Base-by-base conservation (phyloP, 2,888 invertebrate species). In the Stenodera caucasica region DNA sequence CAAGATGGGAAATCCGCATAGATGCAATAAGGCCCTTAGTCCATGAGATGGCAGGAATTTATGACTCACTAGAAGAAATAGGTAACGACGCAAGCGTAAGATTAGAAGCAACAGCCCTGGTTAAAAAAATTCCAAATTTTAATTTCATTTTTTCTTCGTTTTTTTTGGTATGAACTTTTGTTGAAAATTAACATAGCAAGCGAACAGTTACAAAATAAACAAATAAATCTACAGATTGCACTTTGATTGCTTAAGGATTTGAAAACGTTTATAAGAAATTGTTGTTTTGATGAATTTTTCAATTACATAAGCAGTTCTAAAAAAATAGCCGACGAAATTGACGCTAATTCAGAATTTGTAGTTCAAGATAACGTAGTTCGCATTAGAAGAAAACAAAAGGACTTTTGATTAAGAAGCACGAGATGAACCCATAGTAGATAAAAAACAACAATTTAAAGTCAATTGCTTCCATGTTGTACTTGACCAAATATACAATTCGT, bases 161-260 rank as follows among this genome's bases (percentile, higher is more conserved):
- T 53, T n/a, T 51, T 67, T 15, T 67, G 65, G 62, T 67, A 37
- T 51, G 53, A 67, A 30, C 54, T 66, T 62, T 60, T 63, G 33
- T 62, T 55, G 32, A 53, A 65, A 56, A 64, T 65, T 61, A 67
- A 67, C 65, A 30, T 29, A 58, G 40, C 61, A 33, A 66, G 59
- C 49, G 65, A 65, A 65, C 63, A 63, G 59, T 64, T 67, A 63
- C 68, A 66, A 53, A 26, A n/a, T n/a, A n/a, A n/a, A 37, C n/a
- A 26, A 26, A 26, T 14, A 37, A 37, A 37, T 15, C 4, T 4
- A n/a, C 14, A n/a, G 26, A 26, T 26, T 26, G 26, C 26, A 26
- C 26, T 26, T 26, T 5, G 3, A 26, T 26, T 26, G 5, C 26
- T 26, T 26, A 5, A 26, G 5, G 5, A 26, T 26, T 26, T 26